A percentile compares a stretch with the other conserved stretches of the same genome.
phyloP scores from a whole-genome alignment of 1,140 invertebrate genomes.

The Cecropterus lyciades region DNA sequence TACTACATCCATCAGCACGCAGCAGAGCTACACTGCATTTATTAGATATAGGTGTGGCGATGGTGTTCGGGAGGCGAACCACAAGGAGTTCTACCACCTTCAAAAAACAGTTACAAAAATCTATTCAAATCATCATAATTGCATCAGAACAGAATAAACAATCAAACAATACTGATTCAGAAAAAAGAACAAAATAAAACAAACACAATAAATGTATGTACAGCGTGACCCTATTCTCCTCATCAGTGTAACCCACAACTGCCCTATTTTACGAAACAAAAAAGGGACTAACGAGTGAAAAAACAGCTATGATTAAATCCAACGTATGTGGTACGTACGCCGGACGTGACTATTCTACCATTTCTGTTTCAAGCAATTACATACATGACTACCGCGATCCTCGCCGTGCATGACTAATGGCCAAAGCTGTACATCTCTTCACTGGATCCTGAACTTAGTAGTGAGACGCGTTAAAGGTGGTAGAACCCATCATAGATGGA shows the following conservation, averaged over 20 bases:
- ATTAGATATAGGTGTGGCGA: no score
- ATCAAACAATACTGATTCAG: not conserved
- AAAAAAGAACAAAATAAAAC: constrained; percentile 14
- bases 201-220: constrained; percentile 14
- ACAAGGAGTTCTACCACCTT: no score
- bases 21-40: no score
- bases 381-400: constrained; percentile 39
- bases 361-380: constrained; percentile 60
- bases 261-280: constrained; percentile 37
- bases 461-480: constrained; percentile 1
- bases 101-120: no score
- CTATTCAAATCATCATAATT: no score
- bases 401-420: constrained; percentile 36
- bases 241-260: constrained; percentile 24
- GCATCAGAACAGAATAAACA: not conserved
- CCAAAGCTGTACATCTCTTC: constrained; percentile 6
- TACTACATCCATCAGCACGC: no score
- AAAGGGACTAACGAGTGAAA: constrained; percentile 33
- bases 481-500: no score
- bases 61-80: no score
- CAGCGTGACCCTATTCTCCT: constrained; percentile 27
- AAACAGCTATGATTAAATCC: constrained; percentile 42
- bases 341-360: constrained; percentile 47
- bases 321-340: constrained; percentile 11
- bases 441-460: constrained; percentile 15